These are phyloP conservation scores for Anser brachyrhynchus DNA, from an alignment of 2,113 vertebrate genomes.

Conservation along the genomic window DNA sequence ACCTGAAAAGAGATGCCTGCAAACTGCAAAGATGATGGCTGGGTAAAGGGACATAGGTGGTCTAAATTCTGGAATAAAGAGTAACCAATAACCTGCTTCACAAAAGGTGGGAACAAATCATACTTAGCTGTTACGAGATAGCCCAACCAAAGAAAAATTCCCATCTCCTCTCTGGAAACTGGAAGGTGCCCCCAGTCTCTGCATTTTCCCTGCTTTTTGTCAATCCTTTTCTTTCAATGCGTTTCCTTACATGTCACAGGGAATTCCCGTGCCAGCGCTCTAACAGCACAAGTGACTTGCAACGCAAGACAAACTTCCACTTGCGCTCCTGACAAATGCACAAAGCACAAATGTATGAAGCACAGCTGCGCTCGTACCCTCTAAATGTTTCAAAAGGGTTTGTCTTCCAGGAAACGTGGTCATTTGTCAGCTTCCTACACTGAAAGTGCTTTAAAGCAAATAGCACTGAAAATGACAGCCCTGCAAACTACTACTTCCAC, in stretches of 20 bases:
- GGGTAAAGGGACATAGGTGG: too few relatives aligned
- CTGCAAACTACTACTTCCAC: rapidly evolving
- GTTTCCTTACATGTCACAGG: neutral
- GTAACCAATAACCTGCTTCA: neutral
- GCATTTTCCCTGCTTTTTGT: neutral
- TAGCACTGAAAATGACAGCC: rapidly evolving
- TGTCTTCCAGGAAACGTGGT: neutral
- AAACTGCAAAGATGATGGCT: neutral
- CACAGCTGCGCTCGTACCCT: neutral
- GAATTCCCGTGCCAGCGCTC: neutral
- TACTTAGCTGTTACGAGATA: rapidly evolving
- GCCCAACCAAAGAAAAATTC: neutral
- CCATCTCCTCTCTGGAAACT: rapidly evolving
- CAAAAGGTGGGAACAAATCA: neutral
- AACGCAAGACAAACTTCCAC: neutral
- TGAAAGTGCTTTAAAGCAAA: rapidly evolving
- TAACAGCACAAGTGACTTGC: neutral
- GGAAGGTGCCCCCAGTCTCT: neutral
- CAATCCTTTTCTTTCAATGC: neutral
- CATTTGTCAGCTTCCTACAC: neutral
- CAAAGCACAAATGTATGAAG: neutral
- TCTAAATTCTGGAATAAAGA: neutral
- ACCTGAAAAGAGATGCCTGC: neutral
- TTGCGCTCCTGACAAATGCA: neutral
- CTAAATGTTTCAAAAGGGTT: rapidly evolving